Conservation (phyloP, 2,888 invertebrate genomes). For the Andrena dorsata region DNA sequence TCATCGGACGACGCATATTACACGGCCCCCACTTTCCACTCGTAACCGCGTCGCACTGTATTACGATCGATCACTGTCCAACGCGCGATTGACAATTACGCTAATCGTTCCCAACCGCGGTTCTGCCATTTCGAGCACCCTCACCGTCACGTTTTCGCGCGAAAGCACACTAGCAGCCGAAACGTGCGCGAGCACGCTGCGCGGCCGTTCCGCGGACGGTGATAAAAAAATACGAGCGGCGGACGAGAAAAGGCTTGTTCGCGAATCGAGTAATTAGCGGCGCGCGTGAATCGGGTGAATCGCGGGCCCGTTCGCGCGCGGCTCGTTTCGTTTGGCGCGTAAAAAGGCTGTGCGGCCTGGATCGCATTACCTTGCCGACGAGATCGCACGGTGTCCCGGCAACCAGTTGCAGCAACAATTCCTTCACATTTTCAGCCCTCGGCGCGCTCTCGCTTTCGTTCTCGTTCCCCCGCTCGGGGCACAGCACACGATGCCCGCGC, state of each 20-base stretch:
- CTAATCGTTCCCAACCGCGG: conserved; percentile 38
- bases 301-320: conserved; percentile 6
- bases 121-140: background rate
- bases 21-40: conserved; percentile 9
- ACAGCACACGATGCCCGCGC: conserved; percentile 39
- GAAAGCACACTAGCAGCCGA: background rate
- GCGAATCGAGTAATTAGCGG: conserved; percentile 16
- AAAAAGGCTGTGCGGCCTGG: conserved; percentile 13
- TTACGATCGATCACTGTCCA: conserved; percentile 53
- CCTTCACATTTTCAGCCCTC: conserved; percentile 64
- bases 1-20: conserved; percentile 32
- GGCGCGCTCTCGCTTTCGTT: conserved; percentile 35
- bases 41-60: conserved; percentile 28
- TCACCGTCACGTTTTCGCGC: background rate
- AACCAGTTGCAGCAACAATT: conserved; percentile 44
- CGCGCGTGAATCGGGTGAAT: conserved; percentile 16
- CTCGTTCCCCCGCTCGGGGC: conserved; percentile 33
- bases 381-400: conserved; percentile 53
- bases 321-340: conserved; percentile 40
- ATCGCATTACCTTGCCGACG: conserved; percentile 67
- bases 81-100: conserved; percentile 52
- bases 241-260: background rate
- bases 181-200: background rate
- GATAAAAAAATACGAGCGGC: background rate
- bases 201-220: background rate